Evolutionary conservation across 2,113 vertebrate genomes (phyloP).

Genomic region (Bambusicola thoracicus): DNA sequence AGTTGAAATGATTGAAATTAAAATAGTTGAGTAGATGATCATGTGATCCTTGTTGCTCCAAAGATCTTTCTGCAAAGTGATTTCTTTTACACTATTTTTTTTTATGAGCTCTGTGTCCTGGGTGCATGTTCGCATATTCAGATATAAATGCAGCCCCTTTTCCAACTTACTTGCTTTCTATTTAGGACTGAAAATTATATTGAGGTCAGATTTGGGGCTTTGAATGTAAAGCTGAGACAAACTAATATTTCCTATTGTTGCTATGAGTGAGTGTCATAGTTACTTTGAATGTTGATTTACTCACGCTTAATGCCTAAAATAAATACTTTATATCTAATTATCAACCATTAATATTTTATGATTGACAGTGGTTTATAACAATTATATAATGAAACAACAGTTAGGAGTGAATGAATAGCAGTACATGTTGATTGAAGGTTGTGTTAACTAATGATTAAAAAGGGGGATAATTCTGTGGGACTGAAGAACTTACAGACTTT

Average conservation of each 20-base stretch:
- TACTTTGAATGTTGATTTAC: conserved; percentile 20
- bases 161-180: neutral
- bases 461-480: neutral
- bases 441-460: neutral
- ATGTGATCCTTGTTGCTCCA: neutral
- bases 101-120: neutral
- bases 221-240: neutral
- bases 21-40: neutral
- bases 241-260: neutral
- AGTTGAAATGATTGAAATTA: neutral
- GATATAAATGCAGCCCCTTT: neutral
- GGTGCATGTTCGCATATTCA: neutral
- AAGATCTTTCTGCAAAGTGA: neutral
- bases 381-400: neutral
- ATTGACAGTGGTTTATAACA: conserved; percentile 11
- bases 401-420: neutral
- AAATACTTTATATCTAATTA: conserved; percentile 46
- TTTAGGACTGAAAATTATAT: neutral
- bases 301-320: neutral
- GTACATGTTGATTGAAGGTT: neutral
- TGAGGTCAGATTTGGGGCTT: neutral
- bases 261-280: neutral
- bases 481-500: neutral
- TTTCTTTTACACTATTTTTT: neutral
- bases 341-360: neutral